Base-by-base conservation (phyloP, 2,113 vertebrate species). In the Cebus imitator region DNA sequence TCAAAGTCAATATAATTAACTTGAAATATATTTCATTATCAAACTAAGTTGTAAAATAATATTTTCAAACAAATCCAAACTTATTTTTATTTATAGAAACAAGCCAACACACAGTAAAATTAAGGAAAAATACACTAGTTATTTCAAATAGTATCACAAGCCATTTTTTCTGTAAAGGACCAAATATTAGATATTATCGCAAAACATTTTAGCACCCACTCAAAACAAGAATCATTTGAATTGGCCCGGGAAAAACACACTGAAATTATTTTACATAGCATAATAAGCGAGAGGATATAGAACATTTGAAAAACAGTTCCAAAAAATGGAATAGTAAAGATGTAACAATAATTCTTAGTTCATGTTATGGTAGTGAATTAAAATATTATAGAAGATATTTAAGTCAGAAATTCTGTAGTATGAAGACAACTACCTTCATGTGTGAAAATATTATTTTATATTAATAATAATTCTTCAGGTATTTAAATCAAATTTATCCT, bases 31-130 rank as follows among this genome's bases (percentile, higher is more conserved):
- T 87, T 88, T 84, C 25, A 73, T 89, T 58, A 64, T 84, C 90
- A 92, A 85, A 32, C 4, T 87, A 68, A 52, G 61, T 81, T 80
- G 5, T 64, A 92, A 94, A 50, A 89, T 6, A 91, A 87, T 78
- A 75, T 73, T 68, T 96, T 94, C 52, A 94, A 79, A 57, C 20
- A 64, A 57, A 25, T 85, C 17, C 64, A 10, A 55, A 55, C 87
- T 82, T 93, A 43, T 76, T 94, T 96, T 88, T 90, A 95, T 96
- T 95, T 80, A 70, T 91, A 84, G 57, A 89, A 96, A 92, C 43
- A 96, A 93, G 14, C 6, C 13, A 95, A 66, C 52, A 76, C 16
- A 96, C 18, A 92, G 30, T 50, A 66, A 92, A 96, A 87, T 30
- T 48, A 20, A 94, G 68, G 12, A 92, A 92, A 87, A 70, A 81